Base-by-base conservation (phyloP, 2,113 vertebrate genomes). In the Perognathus longimembris region DNA sequence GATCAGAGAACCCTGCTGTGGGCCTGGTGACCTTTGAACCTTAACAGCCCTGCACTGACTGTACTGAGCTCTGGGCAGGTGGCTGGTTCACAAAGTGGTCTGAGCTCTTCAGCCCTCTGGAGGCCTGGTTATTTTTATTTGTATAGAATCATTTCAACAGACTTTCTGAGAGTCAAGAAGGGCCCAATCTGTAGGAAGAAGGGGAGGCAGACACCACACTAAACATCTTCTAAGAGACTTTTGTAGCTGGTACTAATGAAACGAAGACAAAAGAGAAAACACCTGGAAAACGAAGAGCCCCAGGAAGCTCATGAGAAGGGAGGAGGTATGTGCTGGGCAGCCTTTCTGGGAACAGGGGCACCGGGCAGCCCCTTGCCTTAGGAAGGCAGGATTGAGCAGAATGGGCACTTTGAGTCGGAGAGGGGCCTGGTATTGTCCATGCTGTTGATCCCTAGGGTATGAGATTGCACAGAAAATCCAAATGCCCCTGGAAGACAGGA, bases 231-330 rank as follows among this genome's bases (percentile, higher is more conserved):
- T 57, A 42, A 93, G 63, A 38, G 64, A 54, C n/a, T 75, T 9
- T 69, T 87, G 20, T 63, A 40, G 45, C 21, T 36, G 88, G 63
- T 22, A 73, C 26, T 12, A 97, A n/a, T 97, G 96, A 97, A 96
- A 80, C 87, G 69, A 7, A 18, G 67, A 73, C 95, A 94, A 38
- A 96, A 96, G 92, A 92, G 95, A 86, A 97, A 96, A 87, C 94
- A 97, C 45, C 40, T 96, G 84, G 96, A 96, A 96, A 88, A 74
- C 54, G 90, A 95, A 67, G 89, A 95, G 84, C 57, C 91, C 21
- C 88, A 79, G 66, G 82, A 88, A 67, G 28, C 30, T 15, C 21
- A 74, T 0, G 45, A 96, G 83, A 73, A 81, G 64, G 80, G 86
- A 89, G 61, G 66, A 95, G 96, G 96, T 96, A 91, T 10, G 91